A percentile compares a stretch with the other conserved stretches of the same genome.
Conservation (phyloP, 2,888 invertebrate species). For the Sinhomidia bicolor region DNA sequence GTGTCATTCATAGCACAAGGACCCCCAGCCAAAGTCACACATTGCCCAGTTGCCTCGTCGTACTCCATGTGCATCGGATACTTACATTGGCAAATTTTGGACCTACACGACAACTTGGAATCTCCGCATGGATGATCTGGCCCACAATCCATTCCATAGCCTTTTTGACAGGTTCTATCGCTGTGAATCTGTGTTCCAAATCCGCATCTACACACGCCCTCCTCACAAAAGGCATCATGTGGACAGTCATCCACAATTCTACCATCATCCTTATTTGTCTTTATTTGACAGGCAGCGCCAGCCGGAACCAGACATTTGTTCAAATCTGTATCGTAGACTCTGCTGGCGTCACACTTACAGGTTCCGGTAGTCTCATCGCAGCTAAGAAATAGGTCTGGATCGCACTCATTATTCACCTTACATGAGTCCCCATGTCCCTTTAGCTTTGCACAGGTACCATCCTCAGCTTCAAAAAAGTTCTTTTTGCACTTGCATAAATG, state of each 20-base stretch:
- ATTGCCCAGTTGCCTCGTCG: conserved; percentile 64
- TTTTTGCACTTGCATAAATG: conserved; percentile 73
- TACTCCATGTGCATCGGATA: conserved; percentile 74
- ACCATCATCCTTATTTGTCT: conserved; percentile 70
- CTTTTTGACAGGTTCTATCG: conserved; percentile 58
- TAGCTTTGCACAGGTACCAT: conserved; percentile 72
- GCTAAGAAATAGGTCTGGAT: conserved; percentile 66
- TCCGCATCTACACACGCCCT: conserved; percentile 70
- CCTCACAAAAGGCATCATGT: conserved; percentile 61
- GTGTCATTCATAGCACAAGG: conserved; percentile 73
- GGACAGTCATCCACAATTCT: conserved; percentile 74
- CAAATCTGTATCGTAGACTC: conserved; percentile 53
- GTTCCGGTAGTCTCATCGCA: conserved; percentile 55
- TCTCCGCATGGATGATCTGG: conserved; percentile 76
- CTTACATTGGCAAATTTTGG: conserved; percentile 74
- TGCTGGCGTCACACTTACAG: conserved; percentile 52
- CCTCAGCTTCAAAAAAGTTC: conserved; percentile 68
- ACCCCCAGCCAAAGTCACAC: conserved; percentile 68
- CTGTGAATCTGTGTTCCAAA: conserved; percentile 69
- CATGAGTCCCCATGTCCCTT: conserved; percentile 73
- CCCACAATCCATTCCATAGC: conserved; percentile 68
- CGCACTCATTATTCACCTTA: conserved; percentile 67
- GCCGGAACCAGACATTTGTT: conserved; percentile 73
- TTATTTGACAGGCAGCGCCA: conserved; percentile 55
- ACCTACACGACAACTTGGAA: conserved; percentile 69